Base-by-base conservation (phyloP, 2,888 invertebrate genomes). In the Timema podura region DNA sequence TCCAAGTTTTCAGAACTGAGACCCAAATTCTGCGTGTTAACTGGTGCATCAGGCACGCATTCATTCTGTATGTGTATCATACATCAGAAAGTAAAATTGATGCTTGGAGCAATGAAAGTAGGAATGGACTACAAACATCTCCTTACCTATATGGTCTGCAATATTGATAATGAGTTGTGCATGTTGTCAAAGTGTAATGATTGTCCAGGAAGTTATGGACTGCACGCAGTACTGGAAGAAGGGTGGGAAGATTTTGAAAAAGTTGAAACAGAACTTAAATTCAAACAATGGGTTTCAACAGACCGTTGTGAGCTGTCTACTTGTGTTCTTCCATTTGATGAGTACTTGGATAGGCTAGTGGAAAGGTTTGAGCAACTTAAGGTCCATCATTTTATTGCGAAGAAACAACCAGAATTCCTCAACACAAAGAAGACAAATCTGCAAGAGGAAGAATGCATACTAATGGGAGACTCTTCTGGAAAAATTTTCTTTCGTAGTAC, bases 301-400 rank as follows among this genome's bases (percentile, higher is more conserved):
- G n/a, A n/a, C n/a, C n/a, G n/a, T n/a, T n/a, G n/a, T n/a, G n/a
- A n/a, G n/a, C n/a, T n/a, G n/a, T 51, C 59, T 15, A 59, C 59
- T 59, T 59, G 59, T 59, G 16, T 16, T 59, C 59, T 59, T 59
- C 59, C 59, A 59, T 59, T 59, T 59, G 59, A 59, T 10, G 59
- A 59, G 59, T 59, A 59, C 59, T 59, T 59, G 15, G 59, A 59
- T 59, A 59, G 45, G 30, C 16, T 59, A 59, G 59, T 59, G 30
- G 13, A 15, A 15, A 59, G 59, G 59, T 59, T 59, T 59, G 59
- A 15, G 59, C 59, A 59, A 59, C 59, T 59, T 59, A 11, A 45
- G 13, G 59, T 30, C 59, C 59, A 30, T 30, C 30, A 59, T 59
- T 59, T 59, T 15, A 59, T 59, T 59, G 30, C 16, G 45, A 54